These are phyloP conservation scores for Ameiurus melas DNA, from an alignment of 2,113 vertebrate genomes.

Conservation along the genomic window DNA sequence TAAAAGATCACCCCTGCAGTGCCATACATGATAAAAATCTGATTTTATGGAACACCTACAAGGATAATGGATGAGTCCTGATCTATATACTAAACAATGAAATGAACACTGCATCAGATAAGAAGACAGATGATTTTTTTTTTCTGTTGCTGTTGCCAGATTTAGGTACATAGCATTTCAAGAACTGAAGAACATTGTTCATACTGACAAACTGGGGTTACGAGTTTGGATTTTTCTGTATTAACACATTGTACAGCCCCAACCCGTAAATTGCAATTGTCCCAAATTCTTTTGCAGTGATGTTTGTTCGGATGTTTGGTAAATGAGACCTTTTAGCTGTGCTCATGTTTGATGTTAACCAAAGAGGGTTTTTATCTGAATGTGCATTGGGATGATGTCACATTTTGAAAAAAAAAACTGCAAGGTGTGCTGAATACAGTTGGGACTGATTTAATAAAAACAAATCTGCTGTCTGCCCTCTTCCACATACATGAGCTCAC, in stretches of 20 bases:
- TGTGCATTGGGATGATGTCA: no score
- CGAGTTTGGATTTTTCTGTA: no score
- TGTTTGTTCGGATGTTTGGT: no score
- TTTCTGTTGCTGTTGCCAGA: background rate
- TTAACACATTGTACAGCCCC: no score
- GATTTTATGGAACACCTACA: background rate
- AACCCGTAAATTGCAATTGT: no score
- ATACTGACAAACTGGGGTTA: background rate
- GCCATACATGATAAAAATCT: background rate
- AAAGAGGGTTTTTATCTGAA: no score
- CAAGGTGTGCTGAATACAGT: no score
- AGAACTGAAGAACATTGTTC: background rate
- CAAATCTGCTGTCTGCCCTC: background rate
- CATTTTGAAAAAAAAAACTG: no score
- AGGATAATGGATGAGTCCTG: background rate
- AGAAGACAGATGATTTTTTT: background rate
- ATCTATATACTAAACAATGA: background rate
- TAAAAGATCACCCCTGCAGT: background rate
- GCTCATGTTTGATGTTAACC: no score
- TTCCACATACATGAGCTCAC: background rate
- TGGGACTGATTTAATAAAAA: background rate
- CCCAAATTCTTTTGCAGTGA: no score
- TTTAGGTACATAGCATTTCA: background rate
- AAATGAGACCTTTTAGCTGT: no score
- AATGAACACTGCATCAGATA: background rate